A percentile compares a stretch with the other conserved stretches of the same genome.
These are phyloP conservation scores for Scaptomyza montana DNA, from an alignment of 1,140 invertebrate genomes.

Conservation along the genomic window DNA sequence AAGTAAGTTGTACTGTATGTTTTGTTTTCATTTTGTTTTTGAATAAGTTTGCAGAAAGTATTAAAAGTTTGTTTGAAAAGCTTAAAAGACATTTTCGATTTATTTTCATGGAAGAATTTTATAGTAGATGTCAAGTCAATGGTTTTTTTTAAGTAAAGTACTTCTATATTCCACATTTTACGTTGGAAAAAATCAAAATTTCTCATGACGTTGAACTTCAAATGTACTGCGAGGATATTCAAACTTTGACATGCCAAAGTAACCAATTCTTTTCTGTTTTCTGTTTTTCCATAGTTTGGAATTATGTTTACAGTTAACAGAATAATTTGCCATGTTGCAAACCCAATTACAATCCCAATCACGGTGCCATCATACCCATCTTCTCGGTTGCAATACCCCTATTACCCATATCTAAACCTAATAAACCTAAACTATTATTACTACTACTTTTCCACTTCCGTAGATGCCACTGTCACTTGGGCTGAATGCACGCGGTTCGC, in stretches of 20 bases:
- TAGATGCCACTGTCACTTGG: constrained; percentile 77
- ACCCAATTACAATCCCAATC: constrained; percentile 22
- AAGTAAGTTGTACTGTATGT: constrained; percentile 71
- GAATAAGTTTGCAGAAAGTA: background rate
- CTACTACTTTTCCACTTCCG: constrained; percentile 45
- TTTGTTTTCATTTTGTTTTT: constrained; percentile 27
- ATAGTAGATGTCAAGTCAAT: too few species aligned
- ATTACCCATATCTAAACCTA: constrained; percentile 3
- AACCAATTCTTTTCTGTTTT: background rate
- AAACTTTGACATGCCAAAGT: background rate
- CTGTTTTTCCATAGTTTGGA: constrained; percentile 39
- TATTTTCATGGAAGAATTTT: too few species aligned
- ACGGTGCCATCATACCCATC: constrained; percentile 18
- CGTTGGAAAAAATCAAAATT: too few species aligned
- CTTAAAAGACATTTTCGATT: too few species aligned
- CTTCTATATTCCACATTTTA: too few species aligned
- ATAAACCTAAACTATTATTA: constrained; percentile 8
- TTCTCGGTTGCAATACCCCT: too few species aligned
- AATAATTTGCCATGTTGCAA: constrained; percentile 62
- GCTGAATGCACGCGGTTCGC: constrained; percentile 73
- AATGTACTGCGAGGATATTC: background rate
- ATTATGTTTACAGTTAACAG: constrained; percentile 46
- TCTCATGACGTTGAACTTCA: background rate
- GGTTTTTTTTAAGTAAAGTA: too few species aligned
- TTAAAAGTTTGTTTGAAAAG: background rate